Evolutionary conservation across 2,797 vertebrate species (phyloP).

Genomic region (Anguilla marmorata): DNA sequence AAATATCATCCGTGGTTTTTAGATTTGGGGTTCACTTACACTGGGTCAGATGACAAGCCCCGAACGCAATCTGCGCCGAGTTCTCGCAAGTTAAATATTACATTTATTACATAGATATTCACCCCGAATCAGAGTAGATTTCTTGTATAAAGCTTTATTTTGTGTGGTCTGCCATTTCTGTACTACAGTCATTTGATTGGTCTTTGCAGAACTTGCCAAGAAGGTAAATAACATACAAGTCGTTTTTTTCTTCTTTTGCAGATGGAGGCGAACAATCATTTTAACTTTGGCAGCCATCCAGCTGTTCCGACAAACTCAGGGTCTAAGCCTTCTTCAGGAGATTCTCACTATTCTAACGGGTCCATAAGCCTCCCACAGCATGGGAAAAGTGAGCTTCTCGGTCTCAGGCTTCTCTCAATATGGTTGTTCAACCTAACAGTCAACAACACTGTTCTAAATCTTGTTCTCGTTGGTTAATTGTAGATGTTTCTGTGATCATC

Average conservation of each 20-base stretch:
- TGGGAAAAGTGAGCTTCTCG: slow-evolving; percentile 84
- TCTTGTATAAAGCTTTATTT: too few species aligned
- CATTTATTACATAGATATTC: too few species aligned
- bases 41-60: too few species aligned
- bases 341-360: slow-evolving; percentile 88
- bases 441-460: not conserved
- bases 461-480: not conserved
- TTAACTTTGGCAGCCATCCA: slow-evolving; percentile 87
- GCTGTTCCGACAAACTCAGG: slow-evolving; percentile 87
- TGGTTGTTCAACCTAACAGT: not conserved
- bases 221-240: not conserved
- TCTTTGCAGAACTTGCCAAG: not conserved
- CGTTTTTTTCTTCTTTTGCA: slow-evolving; percentile 52
- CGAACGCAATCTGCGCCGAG: too few species aligned
- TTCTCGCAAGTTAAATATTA: too few species aligned
- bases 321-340: slow-evolving; percentile 94
- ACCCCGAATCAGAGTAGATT: too few species aligned
- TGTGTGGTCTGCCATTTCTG: too few species aligned
- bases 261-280: slow-evolving; percentile 97
- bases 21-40: too few species aligned
- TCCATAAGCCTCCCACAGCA: slow-evolving; percentile 87
- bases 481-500: not conserved
- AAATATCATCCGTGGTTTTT: too few species aligned
- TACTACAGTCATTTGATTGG: not conserved
- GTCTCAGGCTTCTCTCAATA: not conserved